Evolutionary conservation across 2,113 vertebrate species (phyloP).

Genomic region (Laticauda colubrina): DNA sequence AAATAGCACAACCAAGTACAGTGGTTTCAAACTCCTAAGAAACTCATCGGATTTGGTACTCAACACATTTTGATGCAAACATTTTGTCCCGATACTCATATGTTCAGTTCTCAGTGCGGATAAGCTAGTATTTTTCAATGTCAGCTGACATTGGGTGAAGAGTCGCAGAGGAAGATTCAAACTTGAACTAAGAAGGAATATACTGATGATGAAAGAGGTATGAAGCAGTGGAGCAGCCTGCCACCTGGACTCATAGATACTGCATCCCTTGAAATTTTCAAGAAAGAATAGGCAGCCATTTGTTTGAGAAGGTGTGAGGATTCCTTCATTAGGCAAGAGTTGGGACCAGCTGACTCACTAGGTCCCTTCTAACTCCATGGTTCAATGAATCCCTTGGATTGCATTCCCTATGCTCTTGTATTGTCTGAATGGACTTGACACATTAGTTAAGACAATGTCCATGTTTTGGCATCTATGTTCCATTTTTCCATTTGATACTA

Average conservation of each 20-base stretch:
- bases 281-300: neutral
- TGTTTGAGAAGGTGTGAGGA: neutral
- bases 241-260: neutral
- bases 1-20: neutral
- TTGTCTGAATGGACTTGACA: neutral
- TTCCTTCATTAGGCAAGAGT: neutral
- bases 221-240: neutral
- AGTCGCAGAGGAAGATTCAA: neutral
- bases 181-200: neutral
- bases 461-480: neutral
- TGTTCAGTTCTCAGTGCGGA: neutral
- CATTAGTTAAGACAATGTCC: neutral
- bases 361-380: neutral
- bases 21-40: neutral
- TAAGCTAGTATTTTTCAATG: neutral
- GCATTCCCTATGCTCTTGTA: neutral
- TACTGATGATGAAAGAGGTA: neutral
- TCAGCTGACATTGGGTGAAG: too few relatives aligned
- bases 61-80: neutral
- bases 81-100: neutral
- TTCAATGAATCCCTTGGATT: neutral
- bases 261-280: neutral
- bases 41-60: neutral
- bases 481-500: neutral
- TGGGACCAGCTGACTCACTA: neutral